Conservation (phyloP, 1,140 invertebrate genomes). For the Solen grandis region DNA sequence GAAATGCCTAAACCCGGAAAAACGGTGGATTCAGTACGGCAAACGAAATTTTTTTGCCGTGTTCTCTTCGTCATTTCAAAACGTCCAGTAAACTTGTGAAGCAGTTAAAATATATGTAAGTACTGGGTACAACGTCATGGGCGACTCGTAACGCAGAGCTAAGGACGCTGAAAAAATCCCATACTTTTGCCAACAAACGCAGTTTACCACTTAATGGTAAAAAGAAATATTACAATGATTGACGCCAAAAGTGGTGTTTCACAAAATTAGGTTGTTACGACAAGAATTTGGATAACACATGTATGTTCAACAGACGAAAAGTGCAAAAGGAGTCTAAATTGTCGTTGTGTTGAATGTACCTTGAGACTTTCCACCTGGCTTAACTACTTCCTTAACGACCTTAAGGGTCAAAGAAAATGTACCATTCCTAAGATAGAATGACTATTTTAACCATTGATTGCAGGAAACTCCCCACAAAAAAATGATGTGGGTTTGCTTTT, state of each 20-base stretch:
- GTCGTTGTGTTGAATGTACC: conserved; percentile 17
- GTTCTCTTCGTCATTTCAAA: neutral
- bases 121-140: neutral
- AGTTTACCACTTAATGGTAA: conserved; percentile 4
- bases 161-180: neutral
- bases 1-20: neutral
- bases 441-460: conserved; percentile 23
- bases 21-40: neutral
- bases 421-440: conserved; percentile 22
- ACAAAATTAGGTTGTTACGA: neutral
- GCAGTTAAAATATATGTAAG: neutral
- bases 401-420: neutral
- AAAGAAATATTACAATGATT: conserved; percentile 10
- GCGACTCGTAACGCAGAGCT: neutral
- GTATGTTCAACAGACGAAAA: conserved; percentile 11
- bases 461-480: neutral
- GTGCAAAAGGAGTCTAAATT: neutral
- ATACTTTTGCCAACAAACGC: neutral
- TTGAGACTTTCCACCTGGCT: conserved; percentile 6
- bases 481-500: conserved; percentile 30
- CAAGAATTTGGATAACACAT: conserved; percentile 19
- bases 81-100: neutral
- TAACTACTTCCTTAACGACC: neutral
- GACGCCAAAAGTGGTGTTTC: conserved; percentile 28
- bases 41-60: neutral